Evolutionary conservation across 2,888 invertebrate species (phyloP).

Genomic region (Agonopterix arenella): DNA sequence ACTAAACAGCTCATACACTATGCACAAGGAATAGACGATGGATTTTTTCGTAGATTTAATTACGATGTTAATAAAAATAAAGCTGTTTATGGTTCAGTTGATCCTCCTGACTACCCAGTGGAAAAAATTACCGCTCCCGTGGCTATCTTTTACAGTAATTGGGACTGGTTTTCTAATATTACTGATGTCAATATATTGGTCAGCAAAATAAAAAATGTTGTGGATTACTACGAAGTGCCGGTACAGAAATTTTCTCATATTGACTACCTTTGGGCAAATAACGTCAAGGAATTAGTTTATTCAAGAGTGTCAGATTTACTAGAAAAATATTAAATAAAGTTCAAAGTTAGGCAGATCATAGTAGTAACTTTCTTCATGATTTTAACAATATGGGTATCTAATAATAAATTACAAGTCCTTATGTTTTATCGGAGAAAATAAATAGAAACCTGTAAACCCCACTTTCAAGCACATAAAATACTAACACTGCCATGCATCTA

Average conservation of each 20-base stretch:
- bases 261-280: conserved; percentile 26
- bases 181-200: conserved; percentile 18
- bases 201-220: conserved; percentile 18
- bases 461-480: too few species aligned
- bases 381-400: too few species aligned
- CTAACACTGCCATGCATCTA: too few species aligned
- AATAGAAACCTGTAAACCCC: too few species aligned
- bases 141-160: conserved; percentile 19
- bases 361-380: too few species aligned
- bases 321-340: neutral
- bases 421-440: too few species aligned
- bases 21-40: conserved; percentile 21
- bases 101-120: conserved; percentile 22
- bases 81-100: conserved; percentile 13
- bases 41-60: conserved; percentile 25
- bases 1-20: conserved; percentile 46
- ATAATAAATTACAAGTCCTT: too few species aligned
- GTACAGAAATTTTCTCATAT: conserved; percentile 26
- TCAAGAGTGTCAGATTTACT: conserved; percentile 8
- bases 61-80: conserved; percentile 19
- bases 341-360: too few species aligned
- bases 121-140: conserved; percentile 20
- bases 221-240: conserved; percentile 17
- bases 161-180: conserved; percentile 22
- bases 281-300: conserved; percentile 19